Evolutionary conservation across 1,140 invertebrate genomes (phyloP), one percentile per base, ranked within the genome.

Genomic region (Trialeurodes vaporariorum): DNA sequence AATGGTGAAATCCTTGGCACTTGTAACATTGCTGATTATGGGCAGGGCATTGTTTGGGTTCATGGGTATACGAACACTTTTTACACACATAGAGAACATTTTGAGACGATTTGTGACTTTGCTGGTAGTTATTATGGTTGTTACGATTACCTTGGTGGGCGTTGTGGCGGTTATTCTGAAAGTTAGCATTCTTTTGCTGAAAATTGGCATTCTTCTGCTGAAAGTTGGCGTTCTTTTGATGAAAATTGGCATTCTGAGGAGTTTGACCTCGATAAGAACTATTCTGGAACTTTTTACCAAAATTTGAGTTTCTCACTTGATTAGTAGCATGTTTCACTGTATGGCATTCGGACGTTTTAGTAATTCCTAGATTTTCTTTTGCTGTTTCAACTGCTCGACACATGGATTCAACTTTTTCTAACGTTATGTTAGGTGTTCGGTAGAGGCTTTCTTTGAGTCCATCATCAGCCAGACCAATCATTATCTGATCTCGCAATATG

Each of bases 401-500:
- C 17, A 17, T 49, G 5, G 5, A 9, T 17, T 49, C 34, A 5
- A 49, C 34, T 49, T 49, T 49, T 17, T 49, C 65, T 23, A 77
- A 60, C 1, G 68, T 75, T 59, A 79, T 67, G 27, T 73, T 69
- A 12, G 66, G 27, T 21, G 70, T 72, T 67, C 74, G 67, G 27
- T 77, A 67, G 24, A 79, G 61, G 64, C 67, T 74, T 69, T 77
- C 72, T 66, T 75, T 74, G 2, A 74, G 26, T 21, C 59, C 17
- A 21, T 71, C 64, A 65, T 77, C 72, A 0, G 64, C 24, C 1
- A 77, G 74, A n/a, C 75, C 76, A 25, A 76, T 71, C 11, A 78
- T 73, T 22, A 79, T 73, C 27, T 72, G 66, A 63, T 77, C 77
- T 64, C 72, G 71, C 5, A 77, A 68, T 21, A 77, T 64, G 67